phyloP scores from a whole-genome alignment of 2,888 invertebrate species.

The Alsophila aescularia region DNA sequence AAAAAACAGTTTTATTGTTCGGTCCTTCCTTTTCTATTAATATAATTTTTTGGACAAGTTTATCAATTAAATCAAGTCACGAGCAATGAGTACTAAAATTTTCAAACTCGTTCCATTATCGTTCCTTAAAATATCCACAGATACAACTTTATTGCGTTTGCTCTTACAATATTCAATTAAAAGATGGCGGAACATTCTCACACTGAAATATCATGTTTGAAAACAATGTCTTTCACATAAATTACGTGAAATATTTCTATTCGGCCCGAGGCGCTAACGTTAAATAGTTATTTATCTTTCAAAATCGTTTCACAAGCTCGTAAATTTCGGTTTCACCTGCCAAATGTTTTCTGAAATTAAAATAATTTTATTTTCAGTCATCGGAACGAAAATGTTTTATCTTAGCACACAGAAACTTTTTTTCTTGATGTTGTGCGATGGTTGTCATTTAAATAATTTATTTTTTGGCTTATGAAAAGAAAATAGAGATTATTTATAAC shows the following conservation, averaged over 20 bases:
- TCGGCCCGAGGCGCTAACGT: constrained; percentile 23
- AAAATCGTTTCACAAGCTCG: constrained; percentile 11
- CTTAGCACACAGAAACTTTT: background rate
- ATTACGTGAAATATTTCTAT: constrained; percentile 29
- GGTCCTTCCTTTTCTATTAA: too few relatives aligned
- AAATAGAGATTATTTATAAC: too few relatives aligned
- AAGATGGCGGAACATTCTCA: constrained; percentile 20
- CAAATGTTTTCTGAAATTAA: constrained; percentile 19
- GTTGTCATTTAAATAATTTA: too few relatives aligned
- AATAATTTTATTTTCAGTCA: constrained; percentile 15
- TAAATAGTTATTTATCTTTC: constrained; percentile 20
- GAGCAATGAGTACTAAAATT: too few relatives aligned
- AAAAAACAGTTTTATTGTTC: too few relatives aligned
- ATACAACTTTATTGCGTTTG: constrained; percentile 36
- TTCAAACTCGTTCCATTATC: constrained; percentile 6
- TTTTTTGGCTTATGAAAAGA: too few relatives aligned
- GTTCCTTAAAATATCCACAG: constrained; percentile 14
- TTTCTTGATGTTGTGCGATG: constrained; percentile 1
- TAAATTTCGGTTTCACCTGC: constrained; percentile 24
- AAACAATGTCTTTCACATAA: constrained; percentile 31
- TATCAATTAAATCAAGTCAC: too few relatives aligned
- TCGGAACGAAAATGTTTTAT: constrained; percentile 2
- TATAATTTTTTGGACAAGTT: background rate
- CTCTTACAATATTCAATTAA: constrained; percentile 47
- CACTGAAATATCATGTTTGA: constrained; percentile 24